Percentiles rank a stretch among this genome's conserved stretches.
These are phyloP conservation scores for Aplocera efformata DNA, from an alignment of 2,888 invertebrate genomes.

Conservation along the genomic window DNA sequence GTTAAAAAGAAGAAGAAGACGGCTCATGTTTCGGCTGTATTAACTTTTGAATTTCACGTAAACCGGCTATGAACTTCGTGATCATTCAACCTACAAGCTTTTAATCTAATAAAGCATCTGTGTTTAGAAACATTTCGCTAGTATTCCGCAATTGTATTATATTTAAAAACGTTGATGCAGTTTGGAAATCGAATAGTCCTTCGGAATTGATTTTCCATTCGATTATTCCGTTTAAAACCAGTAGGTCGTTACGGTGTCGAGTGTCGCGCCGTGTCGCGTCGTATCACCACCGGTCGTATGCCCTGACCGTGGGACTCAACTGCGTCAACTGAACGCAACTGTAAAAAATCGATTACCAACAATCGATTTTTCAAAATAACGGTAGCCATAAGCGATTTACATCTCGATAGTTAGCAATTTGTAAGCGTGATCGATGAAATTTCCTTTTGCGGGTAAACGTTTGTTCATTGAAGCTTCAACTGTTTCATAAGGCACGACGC, in stretches of 20 bases:
- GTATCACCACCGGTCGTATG: conserved; percentile 27
- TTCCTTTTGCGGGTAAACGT: conserved; percentile 71
- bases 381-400: conserved; percentile 72
- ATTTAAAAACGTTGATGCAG: conserved; percentile 40
- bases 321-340: conserved; percentile 71
- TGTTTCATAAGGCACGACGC: conserved; percentile 76
- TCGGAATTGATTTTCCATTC: conserved; percentile 59
- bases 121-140: not conserved
- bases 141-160: conserved; percentile 10
- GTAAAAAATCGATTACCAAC: conserved; percentile 69
- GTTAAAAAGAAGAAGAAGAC: no score
- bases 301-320: conserved; percentile 69
- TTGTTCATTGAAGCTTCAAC: conserved; percentile 74
- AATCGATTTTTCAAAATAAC: conserved; percentile 78
- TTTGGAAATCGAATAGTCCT: conserved; percentile 57
- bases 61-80: no score
- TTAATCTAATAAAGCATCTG: no score
- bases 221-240: conserved; percentile 53
- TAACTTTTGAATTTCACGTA: no score
- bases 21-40: no score
- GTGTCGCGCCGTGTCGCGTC: conserved; percentile 31
- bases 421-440: conserved; percentile 76
- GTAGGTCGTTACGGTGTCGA: conserved; percentile 48
- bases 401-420: conserved; percentile 75
- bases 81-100: no score